These are phyloP conservation scores for Alectoris magna DNA, from an alignment of 2,797 vertebrate genomes.

Conservation along the genomic window DNA sequence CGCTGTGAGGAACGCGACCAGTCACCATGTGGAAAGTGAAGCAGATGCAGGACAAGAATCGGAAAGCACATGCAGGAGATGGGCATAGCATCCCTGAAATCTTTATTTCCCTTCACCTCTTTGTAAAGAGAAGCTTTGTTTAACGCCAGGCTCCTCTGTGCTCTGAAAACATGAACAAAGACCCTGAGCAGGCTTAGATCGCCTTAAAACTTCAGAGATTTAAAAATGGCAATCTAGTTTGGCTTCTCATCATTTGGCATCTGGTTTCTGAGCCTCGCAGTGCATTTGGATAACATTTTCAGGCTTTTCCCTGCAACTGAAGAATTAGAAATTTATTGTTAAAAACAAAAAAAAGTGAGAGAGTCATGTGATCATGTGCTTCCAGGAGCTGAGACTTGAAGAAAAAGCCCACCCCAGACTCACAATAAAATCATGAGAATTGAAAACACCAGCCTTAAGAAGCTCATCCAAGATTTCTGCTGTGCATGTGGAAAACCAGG, in stretches of 20 bases:
- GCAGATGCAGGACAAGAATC: background rate
- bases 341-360: background rate
- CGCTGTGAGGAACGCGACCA: slow-evolving; percentile 13
- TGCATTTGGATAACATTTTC: background rate
- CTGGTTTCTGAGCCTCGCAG: slow-evolving; percentile 11
- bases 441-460: slow-evolving; percentile 54
- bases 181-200: background rate
- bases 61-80: background rate
- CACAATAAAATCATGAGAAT: slow-evolving; percentile 57
- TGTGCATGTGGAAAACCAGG: slow-evolving; percentile 59
- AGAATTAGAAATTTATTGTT: slow-evolving; percentile 24
- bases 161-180: background rate
- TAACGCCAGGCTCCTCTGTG: background rate
- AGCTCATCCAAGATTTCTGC: slow-evolving; percentile 59
- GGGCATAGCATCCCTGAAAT: background rate
- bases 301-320: background rate
- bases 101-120: slow-evolving; percentile 9
- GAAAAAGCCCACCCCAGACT: slow-evolving; percentile 53
- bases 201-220: slow-evolving; percentile 1
- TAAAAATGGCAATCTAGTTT: background rate
- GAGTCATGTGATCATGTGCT: slow-evolving; percentile 14
- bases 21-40: slow-evolving; percentile 8
- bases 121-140: background rate
- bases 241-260: background rate
- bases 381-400: slow-evolving; percentile 54